Evolutionary conservation across 2,797 vertebrate species (phyloP).

Genomic region (Lateolabrax maculatus): DNA sequence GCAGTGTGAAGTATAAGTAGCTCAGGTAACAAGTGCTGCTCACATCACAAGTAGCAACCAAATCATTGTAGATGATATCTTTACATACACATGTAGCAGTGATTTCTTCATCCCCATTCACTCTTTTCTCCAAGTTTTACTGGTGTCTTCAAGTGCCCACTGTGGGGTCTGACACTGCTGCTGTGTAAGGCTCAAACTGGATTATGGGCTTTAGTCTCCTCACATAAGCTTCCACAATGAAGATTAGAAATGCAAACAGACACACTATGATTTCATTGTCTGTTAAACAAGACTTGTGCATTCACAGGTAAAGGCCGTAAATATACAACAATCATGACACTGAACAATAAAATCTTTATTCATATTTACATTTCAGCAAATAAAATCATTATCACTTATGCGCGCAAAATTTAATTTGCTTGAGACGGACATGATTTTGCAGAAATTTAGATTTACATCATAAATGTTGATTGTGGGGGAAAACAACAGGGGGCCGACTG

Average conservation of each 20-base stretch:
- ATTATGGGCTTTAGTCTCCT: constrained; percentile 74
- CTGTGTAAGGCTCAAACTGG: constrained; percentile 55
- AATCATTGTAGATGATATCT: neutral
- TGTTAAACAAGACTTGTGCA: neutral
- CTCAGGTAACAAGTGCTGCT: neutral
- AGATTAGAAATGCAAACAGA: constrained; percentile 54
- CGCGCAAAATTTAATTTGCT: neutral
- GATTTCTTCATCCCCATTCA: constrained; percentile 21
- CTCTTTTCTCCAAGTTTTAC: constrained; percentile 5
- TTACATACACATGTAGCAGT: constrained; percentile 31
- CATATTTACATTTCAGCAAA: constrained; percentile 45
- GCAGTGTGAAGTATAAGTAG: neutral
- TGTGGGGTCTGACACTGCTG: neutral
- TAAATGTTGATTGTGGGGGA: neutral
- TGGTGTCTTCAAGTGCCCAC: constrained; percentile 28
- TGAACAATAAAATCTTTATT: constrained; percentile 58
- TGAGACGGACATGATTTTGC: neutral
- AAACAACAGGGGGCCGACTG: neutral
- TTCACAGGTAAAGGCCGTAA: neutral
- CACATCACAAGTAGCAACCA: neutral
- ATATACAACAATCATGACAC: constrained; percentile 2
- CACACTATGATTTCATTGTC: constrained; percentile 10
- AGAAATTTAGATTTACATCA: neutral
- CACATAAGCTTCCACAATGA: constrained; percentile 45
- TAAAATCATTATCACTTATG: neutral